Base-by-base conservation (phyloP, 2,888 invertebrate genomes). In the Conomelus anceps region DNA sequence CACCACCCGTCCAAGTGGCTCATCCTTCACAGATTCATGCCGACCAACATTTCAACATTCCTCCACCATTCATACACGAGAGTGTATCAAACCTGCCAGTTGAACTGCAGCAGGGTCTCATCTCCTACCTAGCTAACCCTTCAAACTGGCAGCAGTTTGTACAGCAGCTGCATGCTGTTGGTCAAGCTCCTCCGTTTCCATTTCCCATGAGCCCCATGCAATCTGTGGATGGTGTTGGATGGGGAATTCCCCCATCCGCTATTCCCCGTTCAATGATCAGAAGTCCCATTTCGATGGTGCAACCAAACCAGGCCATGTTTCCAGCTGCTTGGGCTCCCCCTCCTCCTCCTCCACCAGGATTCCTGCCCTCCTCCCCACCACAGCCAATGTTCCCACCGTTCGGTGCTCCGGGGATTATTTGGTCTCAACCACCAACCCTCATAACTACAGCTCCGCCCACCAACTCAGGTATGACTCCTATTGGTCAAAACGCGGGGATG, bases 141-240 rank as follows among this genome's bases (percentile, higher is more conserved):
- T 93, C 93, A 90, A 93, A 92, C 90, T 91, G 93, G 90, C 92
- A 92, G 89, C 92, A 93, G 91, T 91, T 93, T 13, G 91, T 93
- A 84, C 92, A 93, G 7, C 91, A 91, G 22, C 89, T 90, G 20
- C 90, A 89, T 84, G 88, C 89, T 17, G 20, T 90, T 22, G 88
- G 89, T 9, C 89, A 90, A 24, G 23, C 89, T 87, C 89, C 91
- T 85, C 41, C 90, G 20, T 90, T 91, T 22, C 84, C 90, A 17
- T 90, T 88, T 23, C 88, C 26, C 84, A 85, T 90, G 23, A 89
- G 26, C 88, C 89, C 89, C 29, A 90, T 84, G 88, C 86, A 63
- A n/a, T 88, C 89, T 26, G 22, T 88, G 7, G 89, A 89, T 20
- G 89, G 89, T 22, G 86, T 90, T n/a, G 90, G 87, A 9, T 85